Conservation (phyloP, 2,888 invertebrate genomes). For the Leucozona laternaria region DNA sequence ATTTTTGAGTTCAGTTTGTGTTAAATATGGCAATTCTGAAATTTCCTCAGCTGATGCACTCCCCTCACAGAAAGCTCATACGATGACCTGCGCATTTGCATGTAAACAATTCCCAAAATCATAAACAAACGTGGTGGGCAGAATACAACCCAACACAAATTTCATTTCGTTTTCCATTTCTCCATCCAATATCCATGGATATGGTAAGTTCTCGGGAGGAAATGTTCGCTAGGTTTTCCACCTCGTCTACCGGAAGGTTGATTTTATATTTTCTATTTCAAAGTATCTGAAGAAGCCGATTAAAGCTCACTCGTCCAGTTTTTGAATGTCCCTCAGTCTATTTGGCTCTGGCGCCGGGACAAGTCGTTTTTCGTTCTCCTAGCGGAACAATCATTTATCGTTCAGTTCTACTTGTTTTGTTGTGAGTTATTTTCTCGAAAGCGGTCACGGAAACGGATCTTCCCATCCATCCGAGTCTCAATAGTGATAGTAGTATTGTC, state of each 20-base stretch:
- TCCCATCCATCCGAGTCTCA: slow-evolving; percentile 25
- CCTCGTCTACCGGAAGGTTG: slow-evolving; percentile 29
- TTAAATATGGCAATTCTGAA: slow-evolving; percentile 5
- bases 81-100: slow-evolving; percentile 6
- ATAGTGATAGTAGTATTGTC: slow-evolving; percentile 2
- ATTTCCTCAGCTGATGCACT: background rate
- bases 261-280: no score
- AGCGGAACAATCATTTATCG: slow-evolving; percentile 44
- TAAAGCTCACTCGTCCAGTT: slow-evolving; percentile 65
- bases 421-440: slow-evolving; percentile 46
- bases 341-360: slow-evolving; percentile 74
- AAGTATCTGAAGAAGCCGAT: slow-evolving; percentile 4
- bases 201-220: background rate
- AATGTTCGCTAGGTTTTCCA: slow-evolving; percentile 41
- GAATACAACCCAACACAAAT: background rate
- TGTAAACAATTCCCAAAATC: slow-evolving; percentile 30
- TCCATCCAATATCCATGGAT: slow-evolving; percentile 28
- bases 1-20: background rate
- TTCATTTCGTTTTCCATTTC: slow-evolving; percentile 13
- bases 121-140: slow-evolving; percentile 33
- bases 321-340: slow-evolving; percentile 59
- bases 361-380: slow-evolving; percentile 66
- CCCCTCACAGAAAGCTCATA: slow-evolving; percentile 3
- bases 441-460: slow-evolving; percentile 45
- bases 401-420: slow-evolving; percentile 69